phyloP scores from a whole-genome alignment of 2,113 vertebrate species.

The Rhinolophus ferrumequinum region DNA sequence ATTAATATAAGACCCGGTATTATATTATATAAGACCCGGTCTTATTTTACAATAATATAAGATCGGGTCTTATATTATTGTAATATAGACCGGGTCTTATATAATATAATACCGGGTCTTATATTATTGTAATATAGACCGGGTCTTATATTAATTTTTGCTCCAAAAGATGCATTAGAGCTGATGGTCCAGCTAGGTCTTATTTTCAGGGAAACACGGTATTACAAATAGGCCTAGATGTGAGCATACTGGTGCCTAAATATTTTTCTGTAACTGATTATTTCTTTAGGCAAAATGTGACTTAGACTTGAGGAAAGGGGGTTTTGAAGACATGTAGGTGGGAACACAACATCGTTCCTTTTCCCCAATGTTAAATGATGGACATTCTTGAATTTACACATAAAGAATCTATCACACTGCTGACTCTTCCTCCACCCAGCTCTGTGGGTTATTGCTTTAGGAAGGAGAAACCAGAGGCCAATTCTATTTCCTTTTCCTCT shows the following conservation, averaged over 20 bases:
- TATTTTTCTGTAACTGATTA: background rate
- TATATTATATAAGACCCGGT: too few species aligned
- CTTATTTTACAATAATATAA: too few species aligned
- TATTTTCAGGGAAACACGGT: too few species aligned
- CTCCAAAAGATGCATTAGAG: too few species aligned
- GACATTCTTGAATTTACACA: background rate
- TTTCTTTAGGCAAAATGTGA: constrained; percentile 4
- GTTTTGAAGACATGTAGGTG: background rate
- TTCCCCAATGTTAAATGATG: background rate
- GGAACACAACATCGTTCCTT: background rate
- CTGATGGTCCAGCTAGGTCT: too few species aligned
- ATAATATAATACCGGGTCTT: too few species aligned
- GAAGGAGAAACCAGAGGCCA: constrained; percentile 38
- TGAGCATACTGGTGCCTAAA: background rate
- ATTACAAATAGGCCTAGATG: background rate
- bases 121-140: too few species aligned
- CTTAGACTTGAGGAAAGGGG: background rate
- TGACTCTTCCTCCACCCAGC: background rate
- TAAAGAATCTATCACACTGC: background rate
- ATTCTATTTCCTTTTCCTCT: constrained; percentile 36
- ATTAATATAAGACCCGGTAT: too few species aligned
- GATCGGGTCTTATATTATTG: too few species aligned
- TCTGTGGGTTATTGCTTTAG: constrained; percentile 12
- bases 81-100: too few species aligned
- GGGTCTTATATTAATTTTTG: too few species aligned